These are phyloP conservation scores for Cryptophagus acutangulus DNA, from an alignment of 2,888 invertebrate species.

Conservation along the genomic window DNA sequence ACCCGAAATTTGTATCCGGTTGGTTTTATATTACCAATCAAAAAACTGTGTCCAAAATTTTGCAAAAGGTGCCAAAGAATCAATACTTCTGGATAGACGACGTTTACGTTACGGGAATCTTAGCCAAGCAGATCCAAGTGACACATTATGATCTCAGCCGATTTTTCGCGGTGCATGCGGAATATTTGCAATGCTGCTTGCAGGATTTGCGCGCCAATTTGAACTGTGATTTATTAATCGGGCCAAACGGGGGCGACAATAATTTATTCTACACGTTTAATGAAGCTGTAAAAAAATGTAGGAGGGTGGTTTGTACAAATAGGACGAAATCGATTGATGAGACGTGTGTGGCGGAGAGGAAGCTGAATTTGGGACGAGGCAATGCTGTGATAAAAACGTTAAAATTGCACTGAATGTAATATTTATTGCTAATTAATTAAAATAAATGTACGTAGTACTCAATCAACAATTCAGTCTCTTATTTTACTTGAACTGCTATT, in stretches of 20 bases:
- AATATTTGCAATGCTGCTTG: conserved; percentile 70
- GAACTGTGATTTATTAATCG: conserved; percentile 65
- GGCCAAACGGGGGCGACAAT: conserved; percentile 73
- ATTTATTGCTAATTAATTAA: conserved; percentile 16
- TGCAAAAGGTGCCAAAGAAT: conserved; percentile 52
- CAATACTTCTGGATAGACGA: conserved; percentile 91
- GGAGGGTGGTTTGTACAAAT: conserved; percentile 51
- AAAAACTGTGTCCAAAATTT: conserved; percentile 55
- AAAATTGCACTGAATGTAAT: conserved; percentile 26
- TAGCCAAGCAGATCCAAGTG: conserved; percentile 58
- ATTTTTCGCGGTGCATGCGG: conserved; percentile 66
- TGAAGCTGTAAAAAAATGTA: conserved; percentile 58
- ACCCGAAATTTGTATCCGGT: conserved; percentile 75
- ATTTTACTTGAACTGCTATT: not conserved
- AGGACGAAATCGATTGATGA: conserved; percentile 52
- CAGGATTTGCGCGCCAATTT: conserved; percentile 54
- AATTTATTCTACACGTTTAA: conserved; percentile 64
- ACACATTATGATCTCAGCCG: conserved; percentile 54
- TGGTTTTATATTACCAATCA: conserved; percentile 79
- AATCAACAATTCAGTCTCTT: not conserved
- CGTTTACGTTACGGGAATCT: conserved; percentile 75
- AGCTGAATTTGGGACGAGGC: conserved; percentile 35
- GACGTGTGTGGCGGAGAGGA: conserved; percentile 55
- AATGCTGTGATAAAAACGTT: conserved; percentile 32
- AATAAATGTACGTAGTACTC: not conserved